Conservation (phyloP, 2,113 vertebrate species). For the Isichthys henryi region DNA sequence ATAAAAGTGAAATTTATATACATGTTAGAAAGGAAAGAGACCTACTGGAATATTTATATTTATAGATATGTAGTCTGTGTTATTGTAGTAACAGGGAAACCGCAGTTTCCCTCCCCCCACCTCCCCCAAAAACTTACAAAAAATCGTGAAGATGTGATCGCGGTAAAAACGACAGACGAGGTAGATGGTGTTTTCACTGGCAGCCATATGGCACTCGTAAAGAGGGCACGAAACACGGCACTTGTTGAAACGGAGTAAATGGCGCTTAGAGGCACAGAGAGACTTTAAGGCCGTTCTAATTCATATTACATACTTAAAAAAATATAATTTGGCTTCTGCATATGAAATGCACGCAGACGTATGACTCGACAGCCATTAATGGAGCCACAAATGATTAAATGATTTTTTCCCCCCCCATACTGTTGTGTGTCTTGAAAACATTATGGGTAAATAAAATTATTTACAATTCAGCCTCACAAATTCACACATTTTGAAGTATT, state of each 20-base stretch:
- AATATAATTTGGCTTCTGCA: conserved; percentile 25
- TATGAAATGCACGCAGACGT: background rate
- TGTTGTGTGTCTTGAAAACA: background rate
- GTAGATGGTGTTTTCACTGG: conserved; percentile 36
- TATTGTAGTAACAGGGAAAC: background rate
- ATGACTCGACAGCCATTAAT: background rate
- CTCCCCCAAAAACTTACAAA: no score
- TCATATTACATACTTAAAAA: conserved; percentile 37
- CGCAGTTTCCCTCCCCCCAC: background rate
- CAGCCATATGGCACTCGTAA: conserved; percentile 52
- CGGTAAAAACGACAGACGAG: conserved; percentile 31
- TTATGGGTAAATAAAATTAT: background rate
- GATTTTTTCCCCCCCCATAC: background rate
- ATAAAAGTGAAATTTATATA: background rate
- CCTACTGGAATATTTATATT: background rate
- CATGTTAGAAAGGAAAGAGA: background rate
- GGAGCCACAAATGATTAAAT: background rate
- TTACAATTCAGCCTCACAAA: background rate
- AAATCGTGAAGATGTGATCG: conserved; percentile 10
- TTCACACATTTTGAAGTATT: background rate
- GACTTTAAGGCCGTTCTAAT: conserved; percentile 48
- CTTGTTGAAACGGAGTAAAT: conserved; percentile 44
- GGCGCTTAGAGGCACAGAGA: conserved; percentile 35
- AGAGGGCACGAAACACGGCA: conserved; percentile 49
- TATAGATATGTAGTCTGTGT: conserved; percentile 2